phyloP scores from a whole-genome alignment of 2,888 invertebrate species.

The Macrophya alboannulata region DNA sequence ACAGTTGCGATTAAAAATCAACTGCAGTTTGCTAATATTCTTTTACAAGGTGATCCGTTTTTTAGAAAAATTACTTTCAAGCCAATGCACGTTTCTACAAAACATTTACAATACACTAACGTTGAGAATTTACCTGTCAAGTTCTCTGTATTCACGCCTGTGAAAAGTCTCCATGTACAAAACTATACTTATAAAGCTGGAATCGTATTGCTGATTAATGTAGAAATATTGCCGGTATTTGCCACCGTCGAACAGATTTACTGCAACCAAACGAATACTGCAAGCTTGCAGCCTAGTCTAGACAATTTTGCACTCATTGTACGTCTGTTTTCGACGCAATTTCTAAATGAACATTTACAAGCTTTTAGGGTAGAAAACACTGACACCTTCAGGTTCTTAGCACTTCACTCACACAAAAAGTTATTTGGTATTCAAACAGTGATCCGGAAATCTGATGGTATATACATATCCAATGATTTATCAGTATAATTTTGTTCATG shows the following conservation, averaged over 20 bases:
- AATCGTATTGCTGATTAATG: slow-evolving; percentile 12
- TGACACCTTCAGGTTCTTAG: background rate
- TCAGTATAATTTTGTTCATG: background rate
- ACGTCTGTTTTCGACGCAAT: background rate
- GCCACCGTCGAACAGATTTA: slow-evolving; percentile 11
- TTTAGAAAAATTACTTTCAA: slow-evolving; percentile 20
- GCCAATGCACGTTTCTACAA: background rate
- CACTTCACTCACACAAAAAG: background rate
- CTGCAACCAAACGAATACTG: slow-evolving; percentile 2
- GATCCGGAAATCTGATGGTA: slow-evolving; percentile 13
- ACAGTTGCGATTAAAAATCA: slow-evolving; percentile 15
- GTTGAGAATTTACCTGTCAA: background rate
- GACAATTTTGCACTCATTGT: background rate
- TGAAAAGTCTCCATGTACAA: slow-evolving; percentile 22
- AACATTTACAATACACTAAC: background rate
- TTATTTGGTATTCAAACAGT: slow-evolving; percentile 24
- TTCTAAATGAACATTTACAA: slow-evolving; percentile 26
- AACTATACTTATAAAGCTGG: slow-evolving; percentile 19
- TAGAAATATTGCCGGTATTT: background rate
- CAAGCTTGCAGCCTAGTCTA: slow-evolving; percentile 4
- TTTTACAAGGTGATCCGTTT: slow-evolving; percentile 16
- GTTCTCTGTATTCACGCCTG: background rate
- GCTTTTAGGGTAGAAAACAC: slow-evolving; percentile 9
- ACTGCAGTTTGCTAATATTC: slow-evolving; percentile 1
- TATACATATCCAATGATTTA: slow-evolving; percentile 26